These are phyloP conservation scores for Stichodactyla helianthus DNA, from an alignment of 64 coral and sea anemone species.

Conservation along the genomic window DNA sequence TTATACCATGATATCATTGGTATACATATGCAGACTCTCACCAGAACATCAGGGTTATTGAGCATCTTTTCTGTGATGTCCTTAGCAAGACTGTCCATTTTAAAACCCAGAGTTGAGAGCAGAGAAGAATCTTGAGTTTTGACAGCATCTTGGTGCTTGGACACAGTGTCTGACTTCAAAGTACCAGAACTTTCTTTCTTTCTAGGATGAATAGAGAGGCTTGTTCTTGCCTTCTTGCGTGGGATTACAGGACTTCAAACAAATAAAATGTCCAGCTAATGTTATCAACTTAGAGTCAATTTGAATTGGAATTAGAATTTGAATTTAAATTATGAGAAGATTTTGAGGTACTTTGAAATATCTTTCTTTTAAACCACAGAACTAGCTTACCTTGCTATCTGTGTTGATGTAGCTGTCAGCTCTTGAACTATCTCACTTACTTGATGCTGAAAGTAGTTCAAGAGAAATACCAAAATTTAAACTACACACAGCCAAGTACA, in stretches of 20 bases:
- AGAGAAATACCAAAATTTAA: background rate
- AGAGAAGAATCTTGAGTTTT: background rate
- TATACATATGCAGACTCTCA: background rate
- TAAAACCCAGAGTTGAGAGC: background rate
- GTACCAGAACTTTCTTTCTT: background rate
- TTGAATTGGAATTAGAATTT: too few species aligned
- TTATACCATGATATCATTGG: too few species aligned
- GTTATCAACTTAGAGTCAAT: too few species aligned
- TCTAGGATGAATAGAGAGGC: background rate
- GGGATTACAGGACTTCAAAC: background rate
- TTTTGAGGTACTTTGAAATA: too few species aligned
- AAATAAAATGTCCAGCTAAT: background rate
- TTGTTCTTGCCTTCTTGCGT: background rate
- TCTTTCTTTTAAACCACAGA: too few species aligned
- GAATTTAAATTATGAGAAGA: too few species aligned
- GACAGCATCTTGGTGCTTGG: background rate
- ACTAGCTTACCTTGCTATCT: background rate
- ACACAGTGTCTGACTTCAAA: background rate
- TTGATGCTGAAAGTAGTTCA: background rate
- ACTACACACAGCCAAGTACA: background rate
- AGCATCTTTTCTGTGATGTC: conserved; percentile 2
- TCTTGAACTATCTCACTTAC: background rate
- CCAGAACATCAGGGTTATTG: background rate
- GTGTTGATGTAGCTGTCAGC: background rate
- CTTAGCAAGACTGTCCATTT: background rate